phyloP scores from a whole-genome alignment of 1,140 invertebrate genomes.

The Phthorimaea operculella region DNA sequence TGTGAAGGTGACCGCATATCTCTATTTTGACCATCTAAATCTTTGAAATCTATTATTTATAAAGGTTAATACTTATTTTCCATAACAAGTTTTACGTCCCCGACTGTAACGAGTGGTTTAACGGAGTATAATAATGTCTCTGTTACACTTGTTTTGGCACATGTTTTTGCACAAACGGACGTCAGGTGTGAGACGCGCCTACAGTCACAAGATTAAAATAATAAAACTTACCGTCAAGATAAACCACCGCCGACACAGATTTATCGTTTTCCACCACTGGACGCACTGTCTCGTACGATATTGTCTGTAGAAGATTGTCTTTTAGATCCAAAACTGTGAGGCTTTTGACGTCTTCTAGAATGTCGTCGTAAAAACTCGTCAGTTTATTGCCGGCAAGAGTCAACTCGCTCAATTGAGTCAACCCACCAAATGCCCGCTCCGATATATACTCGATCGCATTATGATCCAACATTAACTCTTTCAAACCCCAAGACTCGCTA shows the following conservation, averaged over 20 bases:
- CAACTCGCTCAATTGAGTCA: conserved; percentile 75
- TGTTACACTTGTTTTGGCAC: no score
- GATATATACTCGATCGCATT: conserved; percentile 74
- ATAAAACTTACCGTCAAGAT: conserved; percentile 76
- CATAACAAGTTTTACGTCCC: no score
- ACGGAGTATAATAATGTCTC: no score
- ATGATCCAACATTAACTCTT: conserved; percentile 78
- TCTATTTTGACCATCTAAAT: no score
- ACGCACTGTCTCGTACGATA: conserved; percentile 77
- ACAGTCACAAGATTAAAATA: background rate
- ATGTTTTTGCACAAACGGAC: no score
- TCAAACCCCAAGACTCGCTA: conserved; percentile 75
- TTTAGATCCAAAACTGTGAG: conserved; percentile 77
- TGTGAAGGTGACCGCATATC: no score
- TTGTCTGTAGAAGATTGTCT: conserved; percentile 76
- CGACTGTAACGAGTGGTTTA: no score
- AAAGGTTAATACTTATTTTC: no score
- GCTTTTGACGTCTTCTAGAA: conserved; percentile 73
- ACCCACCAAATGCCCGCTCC: conserved; percentile 76
- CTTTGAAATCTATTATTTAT: no score
- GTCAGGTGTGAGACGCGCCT: no score
- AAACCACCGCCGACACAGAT: conserved; percentile 72
- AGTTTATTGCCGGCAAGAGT: conserved; percentile 79
- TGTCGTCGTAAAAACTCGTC: conserved; percentile 71
- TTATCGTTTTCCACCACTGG: conserved; percentile 73